Conservation (phyloP, 2,888 invertebrate species). For the Drosophila koepferae region DNA sequence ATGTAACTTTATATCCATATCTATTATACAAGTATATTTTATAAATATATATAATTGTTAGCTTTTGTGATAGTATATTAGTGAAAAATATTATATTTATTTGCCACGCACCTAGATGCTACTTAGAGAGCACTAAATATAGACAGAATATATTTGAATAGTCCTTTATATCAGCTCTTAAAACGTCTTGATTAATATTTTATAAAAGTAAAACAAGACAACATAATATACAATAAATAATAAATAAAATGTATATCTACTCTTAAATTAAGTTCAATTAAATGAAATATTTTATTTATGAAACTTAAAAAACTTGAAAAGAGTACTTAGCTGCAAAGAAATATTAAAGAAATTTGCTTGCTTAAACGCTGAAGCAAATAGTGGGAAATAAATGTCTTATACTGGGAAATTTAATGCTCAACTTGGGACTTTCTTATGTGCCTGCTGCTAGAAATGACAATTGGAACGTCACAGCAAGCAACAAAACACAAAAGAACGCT, state of each 20-base stretch:
- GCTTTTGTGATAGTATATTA: not conserved
- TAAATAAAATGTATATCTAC: not conserved
- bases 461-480: constrained; percentile 33
- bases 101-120: not conserved
- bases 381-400: constrained; percentile 30
- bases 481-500: not conserved
- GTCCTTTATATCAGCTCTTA: too few species aligned
- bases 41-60: not conserved
- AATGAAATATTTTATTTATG: not conserved
- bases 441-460: constrained; percentile 22
- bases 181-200: not conserved
- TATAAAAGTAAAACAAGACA: not conserved
- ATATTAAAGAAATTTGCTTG: not conserved
- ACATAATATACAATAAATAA: too few species aligned
- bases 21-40: not conserved
- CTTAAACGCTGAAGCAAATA: constrained; percentile 13
- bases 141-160: not conserved
- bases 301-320: not conserved
- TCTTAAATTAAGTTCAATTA: not conserved
- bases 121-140: not conserved
- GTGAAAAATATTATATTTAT: too few species aligned
- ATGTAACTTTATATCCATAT: not conserved
- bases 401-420: constrained; percentile 26
- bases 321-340: not conserved
- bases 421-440: constrained; percentile 21